Conservation (phyloP, 1,140 invertebrate genomes). For the Drosophila truncata region DNA sequence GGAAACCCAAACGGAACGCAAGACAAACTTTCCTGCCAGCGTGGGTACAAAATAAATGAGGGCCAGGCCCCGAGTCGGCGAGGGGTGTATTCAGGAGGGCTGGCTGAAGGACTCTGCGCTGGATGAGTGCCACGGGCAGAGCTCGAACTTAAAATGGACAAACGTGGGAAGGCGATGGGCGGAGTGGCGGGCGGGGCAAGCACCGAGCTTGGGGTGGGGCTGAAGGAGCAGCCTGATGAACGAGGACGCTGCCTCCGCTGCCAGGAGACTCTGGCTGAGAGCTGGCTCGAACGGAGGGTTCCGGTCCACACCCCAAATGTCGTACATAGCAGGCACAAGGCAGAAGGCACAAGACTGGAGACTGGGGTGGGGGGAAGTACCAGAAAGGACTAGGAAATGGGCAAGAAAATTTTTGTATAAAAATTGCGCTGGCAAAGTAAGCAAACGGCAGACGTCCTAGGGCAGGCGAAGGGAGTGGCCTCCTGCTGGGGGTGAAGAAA, state of each 20-base stretch:
- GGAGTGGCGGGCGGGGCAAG: background rate
- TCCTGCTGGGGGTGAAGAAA: conserved; percentile 28
- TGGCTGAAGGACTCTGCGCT: conserved; percentile 73
- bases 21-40: conserved; percentile 82
- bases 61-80: conserved; percentile 32
- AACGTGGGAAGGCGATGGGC: conserved; percentile 58
- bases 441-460: conserved; percentile 67
- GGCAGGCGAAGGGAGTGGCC: conserved; percentile 52
- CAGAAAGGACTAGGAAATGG: conserved; percentile 19
- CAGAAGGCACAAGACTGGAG: background rate
- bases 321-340: conserved; percentile 36
- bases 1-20: conserved; percentile 81
- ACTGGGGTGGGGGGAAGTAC: conserved; percentile 20
- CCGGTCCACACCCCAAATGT: conserved; percentile 53
- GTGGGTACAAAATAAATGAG: conserved; percentile 83
- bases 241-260: conserved; percentile 67
- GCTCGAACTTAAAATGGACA: conserved; percentile 83
- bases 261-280: conserved; percentile 62
- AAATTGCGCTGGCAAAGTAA: conserved; percentile 77
- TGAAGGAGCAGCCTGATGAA: conserved; percentile 71
- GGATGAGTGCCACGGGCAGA: conserved; percentile 81
- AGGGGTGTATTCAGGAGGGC: conserved; percentile 15
- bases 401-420: conserved; percentile 80
- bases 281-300: conserved; percentile 36
- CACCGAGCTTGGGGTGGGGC: conserved; percentile 4